Conservation (phyloP, 1,140 invertebrate genomes). For the Tetraneura akinire region DNA sequence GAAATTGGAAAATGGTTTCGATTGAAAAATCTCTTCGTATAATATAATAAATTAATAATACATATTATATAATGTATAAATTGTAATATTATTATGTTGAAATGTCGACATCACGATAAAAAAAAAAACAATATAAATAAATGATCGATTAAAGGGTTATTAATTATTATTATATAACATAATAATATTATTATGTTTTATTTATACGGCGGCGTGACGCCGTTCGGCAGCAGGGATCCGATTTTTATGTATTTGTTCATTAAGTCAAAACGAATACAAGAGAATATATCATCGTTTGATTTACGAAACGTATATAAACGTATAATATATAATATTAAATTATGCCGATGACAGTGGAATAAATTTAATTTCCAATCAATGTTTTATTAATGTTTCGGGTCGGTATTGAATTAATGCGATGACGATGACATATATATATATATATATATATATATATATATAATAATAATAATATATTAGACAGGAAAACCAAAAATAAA, state of each 20-base stretch:
- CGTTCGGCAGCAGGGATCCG: too few species aligned
- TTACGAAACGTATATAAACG: too few species aligned
- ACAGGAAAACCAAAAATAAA: too few species aligned
- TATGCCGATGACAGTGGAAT: neutral
- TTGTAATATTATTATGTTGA: neutral
- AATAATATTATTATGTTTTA: neutral
- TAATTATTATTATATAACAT: slow-evolving; percentile 25
- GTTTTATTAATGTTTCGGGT: neutral
- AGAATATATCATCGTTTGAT: neutral
- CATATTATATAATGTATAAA: too few species aligned
- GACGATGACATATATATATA: too few species aligned
- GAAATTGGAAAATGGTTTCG: slow-evolving; percentile 13
- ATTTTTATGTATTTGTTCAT: slow-evolving; percentile 25
- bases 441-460: too few species aligned
- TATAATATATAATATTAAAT: too few species aligned
- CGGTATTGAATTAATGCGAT: too few species aligned
- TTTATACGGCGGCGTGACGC: neutral
- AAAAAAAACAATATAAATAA: too few species aligned
- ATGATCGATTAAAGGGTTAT: slow-evolving; percentile 11
- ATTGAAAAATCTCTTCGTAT: slow-evolving; percentile 23
- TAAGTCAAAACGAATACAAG: slow-evolving; percentile 3
- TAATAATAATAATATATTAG: too few species aligned
- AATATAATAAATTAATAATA: too few species aligned
- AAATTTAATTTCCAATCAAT: neutral
- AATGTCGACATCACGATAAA: slow-evolving; percentile 7